Conservation (phyloP, 2,888 invertebrate genomes). For the Lepeophtheirus nordmannii region DNA sequence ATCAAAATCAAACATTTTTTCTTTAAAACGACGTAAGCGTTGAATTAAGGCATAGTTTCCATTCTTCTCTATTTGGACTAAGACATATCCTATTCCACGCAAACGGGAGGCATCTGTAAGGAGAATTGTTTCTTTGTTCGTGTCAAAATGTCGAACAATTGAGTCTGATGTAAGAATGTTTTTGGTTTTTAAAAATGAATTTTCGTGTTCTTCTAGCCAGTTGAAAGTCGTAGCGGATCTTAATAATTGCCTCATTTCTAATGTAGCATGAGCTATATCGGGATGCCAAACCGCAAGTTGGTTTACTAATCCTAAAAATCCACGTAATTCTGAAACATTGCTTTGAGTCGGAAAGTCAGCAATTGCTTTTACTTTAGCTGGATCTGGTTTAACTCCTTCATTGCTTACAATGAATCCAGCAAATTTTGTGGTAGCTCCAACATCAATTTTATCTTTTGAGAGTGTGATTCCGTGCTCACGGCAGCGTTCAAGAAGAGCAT, state of each 20-base stretch:
- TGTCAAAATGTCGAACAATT: not conserved
- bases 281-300: not conserved
- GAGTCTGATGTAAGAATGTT: not conserved
- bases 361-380: not conserved
- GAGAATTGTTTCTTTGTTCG: not conserved
- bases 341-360: not conserved
- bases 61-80: not conserved
- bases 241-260: not conserved
- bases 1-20: too few species aligned
- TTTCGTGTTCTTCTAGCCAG: not conserved
- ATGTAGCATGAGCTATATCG: not conserved
- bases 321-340: not conserved
- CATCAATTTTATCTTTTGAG: not conserved
- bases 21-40: not conserved
- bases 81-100: not conserved
- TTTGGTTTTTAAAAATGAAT: not conserved
- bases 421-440: not conserved
- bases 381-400: not conserved
- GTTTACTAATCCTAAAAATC: not conserved
- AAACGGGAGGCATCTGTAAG: not conserved
- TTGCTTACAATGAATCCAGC: not conserved
- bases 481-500: not conserved
- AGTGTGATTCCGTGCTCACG: not conserved
- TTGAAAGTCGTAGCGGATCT: not conserved
- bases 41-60: not conserved